Evolutionary conservation across 2,888 invertebrate species (phyloP).

Genomic region (Acanthosepion lycidas): DNA sequence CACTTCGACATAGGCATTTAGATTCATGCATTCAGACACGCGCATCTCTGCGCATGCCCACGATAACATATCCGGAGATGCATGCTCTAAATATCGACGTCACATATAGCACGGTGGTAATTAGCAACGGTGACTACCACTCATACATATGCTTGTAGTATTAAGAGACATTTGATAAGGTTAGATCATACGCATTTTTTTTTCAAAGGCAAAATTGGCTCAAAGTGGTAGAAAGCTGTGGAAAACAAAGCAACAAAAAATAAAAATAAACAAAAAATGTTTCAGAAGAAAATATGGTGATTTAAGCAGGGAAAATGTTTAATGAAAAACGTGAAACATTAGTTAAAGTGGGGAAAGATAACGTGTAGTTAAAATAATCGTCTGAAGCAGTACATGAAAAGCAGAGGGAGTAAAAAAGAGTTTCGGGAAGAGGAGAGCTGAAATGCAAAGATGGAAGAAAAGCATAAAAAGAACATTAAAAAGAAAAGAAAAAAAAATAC

Average conservation of each 20-base stretch:
- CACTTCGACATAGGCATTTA: neutral
- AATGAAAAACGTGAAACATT: too few species aligned
- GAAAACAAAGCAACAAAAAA: neutral
- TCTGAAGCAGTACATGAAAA: neutral
- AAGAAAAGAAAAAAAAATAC: too few species aligned
- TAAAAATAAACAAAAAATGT: neutral
- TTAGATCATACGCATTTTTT: neutral
- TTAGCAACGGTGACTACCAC: neutral
- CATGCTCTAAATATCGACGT: neutral
- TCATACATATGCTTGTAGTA: neutral
- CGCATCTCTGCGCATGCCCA: neutral
- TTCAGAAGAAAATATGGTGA: neutral
- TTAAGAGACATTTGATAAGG: neutral
- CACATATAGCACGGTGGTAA: neutral
- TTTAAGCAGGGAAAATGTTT: neutral
- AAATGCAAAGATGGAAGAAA: neutral
- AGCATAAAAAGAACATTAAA: neutral
- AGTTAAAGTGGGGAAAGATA: too few species aligned
- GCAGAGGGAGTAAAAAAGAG: neutral
- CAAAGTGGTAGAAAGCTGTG: neutral
- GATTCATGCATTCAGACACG: neutral
- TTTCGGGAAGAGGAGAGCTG: too few species aligned
- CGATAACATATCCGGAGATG: neutral
- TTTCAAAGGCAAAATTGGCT: neutral
- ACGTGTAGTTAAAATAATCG: too few species aligned